Evolutionary conservation across 1,140 invertebrate species (phyloP), one percentile per base, ranked within the genome.

Genomic region (Neodiprion pinetum): DNA sequence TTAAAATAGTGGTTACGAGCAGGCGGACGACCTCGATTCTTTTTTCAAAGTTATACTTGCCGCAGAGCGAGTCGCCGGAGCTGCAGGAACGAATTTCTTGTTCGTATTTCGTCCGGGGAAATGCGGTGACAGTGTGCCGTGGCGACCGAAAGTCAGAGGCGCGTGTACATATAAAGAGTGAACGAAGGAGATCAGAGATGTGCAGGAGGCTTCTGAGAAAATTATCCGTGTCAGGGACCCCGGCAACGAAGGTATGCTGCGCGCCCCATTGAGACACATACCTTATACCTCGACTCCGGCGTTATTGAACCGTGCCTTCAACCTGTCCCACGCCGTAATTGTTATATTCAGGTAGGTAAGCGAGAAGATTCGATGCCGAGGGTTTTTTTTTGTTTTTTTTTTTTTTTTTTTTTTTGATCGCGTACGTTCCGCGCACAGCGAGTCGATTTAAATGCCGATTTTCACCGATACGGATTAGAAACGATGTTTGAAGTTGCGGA

Each of bases 21-120:
- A 73, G 72, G 11, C 17, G 40, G 50, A 76, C 80, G 85, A 84
- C 85, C 85, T 85, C 83, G 79, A 85, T 87, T 79, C 81, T 85
- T 86, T 87, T 82, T 85, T 80, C 80, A 78, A 81, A 67, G 75
- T 61, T 72, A 68, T 61, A 61, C 53, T 61, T 12, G 53, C 11
- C 50, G 10, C 10, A 53, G 10, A 1, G 50, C 50, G 10, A 21
- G 50, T 53, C 50, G n/a, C 50, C 50, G 50, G 50, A 21, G 50
- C 50, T 53, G 10, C 28, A 11, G 21, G 21, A 9, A 68, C 9
- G 10, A 10, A 17, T 10, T 69, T 14, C 67, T 23, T 47, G 67
- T 12, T 65, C 61, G 53, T 74, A 50, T 74, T 71, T 17, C 61
- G 10, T 67, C 71, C 70, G 14, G 47, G 61, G 5, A 40, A 40